Base-by-base conservation (phyloP, 2,888 invertebrate genomes). In the Dryobotodes eremita region DNA sequence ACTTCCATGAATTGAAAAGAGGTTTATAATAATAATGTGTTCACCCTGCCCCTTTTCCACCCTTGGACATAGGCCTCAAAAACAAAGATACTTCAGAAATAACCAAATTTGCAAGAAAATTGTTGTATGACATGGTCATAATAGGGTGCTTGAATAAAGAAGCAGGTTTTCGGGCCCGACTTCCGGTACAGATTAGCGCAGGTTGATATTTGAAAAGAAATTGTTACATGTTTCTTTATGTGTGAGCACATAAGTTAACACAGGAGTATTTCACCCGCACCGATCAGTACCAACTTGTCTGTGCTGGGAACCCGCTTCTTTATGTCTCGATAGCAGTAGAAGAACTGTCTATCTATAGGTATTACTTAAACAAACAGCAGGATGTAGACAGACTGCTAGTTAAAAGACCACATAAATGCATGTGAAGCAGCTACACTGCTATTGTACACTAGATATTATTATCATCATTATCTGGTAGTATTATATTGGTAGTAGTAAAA, bases 391-490 rank as follows among this genome's bases (percentile, higher is more conserved):
- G 46, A 59, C 26, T 26, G 11, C 23, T 74, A 48, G 26, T 20
- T 42, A 53, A 10, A 17, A 23, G 53, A 73, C 50, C n/a, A 66
- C 17, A 7, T 46, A 50, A 57, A 59, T 59, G 55, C 46, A 72
- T 72, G 61, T 79, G 64, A 62, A 74, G 80, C 57, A 80, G 80
- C 68, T 76, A 50, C 68, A 55, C 17, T 15, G 48, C 64, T 73
- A 69, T 55, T 59, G 62, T 73, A 50, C n/a, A 55, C 68, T 68
- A 73, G 36, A 70, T 50, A 80, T 64, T 48, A 46, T 64, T 20
- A 26, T 61, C 48, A 76, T 73, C 42, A 75, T 15, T 23, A 59
- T n/a, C 31, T 36, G 15, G 68, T 72, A 75, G 64, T 59, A 71
- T 26, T 65, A 50, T 77, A 13, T 55, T 71, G 42, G 66, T 53